phyloP scores from a whole-genome alignment of 2,113 vertebrate genomes.

The Ammodytes dubius region DNA sequence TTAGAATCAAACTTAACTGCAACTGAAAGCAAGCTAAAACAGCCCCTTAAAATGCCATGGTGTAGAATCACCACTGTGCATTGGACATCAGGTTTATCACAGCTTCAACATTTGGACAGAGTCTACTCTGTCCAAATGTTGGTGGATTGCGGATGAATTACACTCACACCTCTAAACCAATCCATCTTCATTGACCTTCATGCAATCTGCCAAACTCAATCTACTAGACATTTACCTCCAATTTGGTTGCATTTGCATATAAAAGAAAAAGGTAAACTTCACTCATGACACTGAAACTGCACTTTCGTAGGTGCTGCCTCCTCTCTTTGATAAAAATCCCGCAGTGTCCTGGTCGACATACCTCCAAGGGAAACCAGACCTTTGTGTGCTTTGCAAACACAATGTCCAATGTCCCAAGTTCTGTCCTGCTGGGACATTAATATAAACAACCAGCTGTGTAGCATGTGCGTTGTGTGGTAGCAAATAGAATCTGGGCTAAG shows the following conservation, averaged over 20 bases:
- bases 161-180: not conserved
- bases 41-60: not conserved
- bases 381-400: conserved; percentile 34
- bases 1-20: not conserved
- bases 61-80: not conserved
- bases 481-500: conserved; percentile 34
- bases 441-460: conserved; percentile 54
- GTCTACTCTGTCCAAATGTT: no score
- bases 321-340: conserved; percentile 37
- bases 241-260: not conserved
- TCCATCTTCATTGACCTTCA: not conserved
- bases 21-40: conserved; percentile 6
- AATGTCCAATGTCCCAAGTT: conserved; percentile 3
- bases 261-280: not conserved
- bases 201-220: not conserved
- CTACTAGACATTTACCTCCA: not conserved
- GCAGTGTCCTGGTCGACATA: conserved; percentile 10
- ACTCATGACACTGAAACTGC: not conserved
- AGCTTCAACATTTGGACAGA: not conserved
- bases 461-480: conserved; percentile 19
- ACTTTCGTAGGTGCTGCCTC: not conserved
- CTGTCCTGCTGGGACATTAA: conserved; percentile 36
- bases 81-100: conserved; percentile 8
- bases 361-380: conserved; percentile 30
- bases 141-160: not conserved